These are phyloP conservation scores for Pionites leucogaster DNA, from an alignment of 2,113 vertebrate species.

Conservation along the genomic window DNA sequence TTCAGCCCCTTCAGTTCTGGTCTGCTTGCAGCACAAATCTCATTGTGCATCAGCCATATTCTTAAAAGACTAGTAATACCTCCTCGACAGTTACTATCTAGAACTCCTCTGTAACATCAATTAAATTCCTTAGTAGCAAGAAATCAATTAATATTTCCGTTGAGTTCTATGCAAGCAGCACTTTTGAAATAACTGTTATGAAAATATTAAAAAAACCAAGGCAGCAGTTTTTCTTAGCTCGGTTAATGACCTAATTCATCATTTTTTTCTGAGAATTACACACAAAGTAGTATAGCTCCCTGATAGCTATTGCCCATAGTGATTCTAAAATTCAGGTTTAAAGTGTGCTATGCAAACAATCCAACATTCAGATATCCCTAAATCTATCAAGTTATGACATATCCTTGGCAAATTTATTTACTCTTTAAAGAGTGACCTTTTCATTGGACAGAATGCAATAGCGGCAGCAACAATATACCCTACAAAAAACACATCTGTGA, in stretches of 20 bases:
- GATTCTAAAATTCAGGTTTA: neutral
- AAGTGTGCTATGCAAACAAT: neutral
- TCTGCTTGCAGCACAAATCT: neutral
- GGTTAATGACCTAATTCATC: neutral
- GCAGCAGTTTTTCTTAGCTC: neutral
- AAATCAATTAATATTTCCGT: neutral
- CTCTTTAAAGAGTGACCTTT: neutral
- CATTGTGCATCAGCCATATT: neutral
- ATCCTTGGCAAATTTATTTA: neutral
- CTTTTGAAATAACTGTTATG: neutral
- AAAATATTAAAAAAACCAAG: neutral
- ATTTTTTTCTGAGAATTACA: neutral
- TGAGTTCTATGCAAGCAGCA: neutral
- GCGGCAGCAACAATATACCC: neutral
- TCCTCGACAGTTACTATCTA: neutral
- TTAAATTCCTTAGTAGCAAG: neutral
- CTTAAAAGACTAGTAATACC: neutral
- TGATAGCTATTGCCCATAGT: neutral
- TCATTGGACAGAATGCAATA: neutral
- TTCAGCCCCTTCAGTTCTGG: neutral
- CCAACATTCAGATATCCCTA: rapidly evolving
- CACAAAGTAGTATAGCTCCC: neutral
- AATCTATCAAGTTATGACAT: neutral
- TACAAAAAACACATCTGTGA: neutral
- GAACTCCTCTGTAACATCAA: neutral